Evolutionary conservation across 2,113 vertebrate genomes (phyloP).

Genomic region (Athene cunicularia): DNA sequence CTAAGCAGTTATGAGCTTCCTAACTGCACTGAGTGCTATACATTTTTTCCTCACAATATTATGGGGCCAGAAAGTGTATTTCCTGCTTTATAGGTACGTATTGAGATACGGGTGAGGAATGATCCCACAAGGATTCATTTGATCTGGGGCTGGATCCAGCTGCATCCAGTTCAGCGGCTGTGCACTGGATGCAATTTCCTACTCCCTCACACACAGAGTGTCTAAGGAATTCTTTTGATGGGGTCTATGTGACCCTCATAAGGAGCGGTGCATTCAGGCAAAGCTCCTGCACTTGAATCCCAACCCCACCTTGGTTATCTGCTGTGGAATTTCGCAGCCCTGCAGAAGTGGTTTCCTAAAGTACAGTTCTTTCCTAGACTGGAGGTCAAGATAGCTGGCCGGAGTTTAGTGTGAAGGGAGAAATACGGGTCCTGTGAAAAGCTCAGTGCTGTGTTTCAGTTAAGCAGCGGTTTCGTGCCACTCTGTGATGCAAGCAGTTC

Average conservation of each 20-base stretch:
- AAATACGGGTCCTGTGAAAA: background rate
- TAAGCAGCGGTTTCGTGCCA: background rate
- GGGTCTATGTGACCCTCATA: background rate
- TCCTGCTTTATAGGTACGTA: background rate
- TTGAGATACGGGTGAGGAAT: background rate
- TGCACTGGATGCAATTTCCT: background rate
- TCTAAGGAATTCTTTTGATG: background rate
- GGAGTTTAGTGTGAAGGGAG: background rate
- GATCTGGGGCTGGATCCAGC: background rate
- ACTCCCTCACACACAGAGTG: background rate
- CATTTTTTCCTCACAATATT: background rate
- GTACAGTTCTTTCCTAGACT: background rate
- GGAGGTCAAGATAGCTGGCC: background rate
- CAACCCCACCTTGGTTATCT: background rate
- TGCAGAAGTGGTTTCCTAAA: background rate
- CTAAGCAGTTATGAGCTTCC: background rate
- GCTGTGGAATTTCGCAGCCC: background rate
- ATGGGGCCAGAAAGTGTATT: background rate
- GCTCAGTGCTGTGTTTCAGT: background rate
- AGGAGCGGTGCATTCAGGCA: background rate
- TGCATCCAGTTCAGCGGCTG: background rate
- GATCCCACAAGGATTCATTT: background rate
- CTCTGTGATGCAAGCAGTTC: background rate
- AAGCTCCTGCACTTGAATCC: background rate
- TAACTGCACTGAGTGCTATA: background rate